Evolutionary conservation across 2,113 vertebrate genomes (phyloP).

Genomic region (Gulo gulo): DNA sequence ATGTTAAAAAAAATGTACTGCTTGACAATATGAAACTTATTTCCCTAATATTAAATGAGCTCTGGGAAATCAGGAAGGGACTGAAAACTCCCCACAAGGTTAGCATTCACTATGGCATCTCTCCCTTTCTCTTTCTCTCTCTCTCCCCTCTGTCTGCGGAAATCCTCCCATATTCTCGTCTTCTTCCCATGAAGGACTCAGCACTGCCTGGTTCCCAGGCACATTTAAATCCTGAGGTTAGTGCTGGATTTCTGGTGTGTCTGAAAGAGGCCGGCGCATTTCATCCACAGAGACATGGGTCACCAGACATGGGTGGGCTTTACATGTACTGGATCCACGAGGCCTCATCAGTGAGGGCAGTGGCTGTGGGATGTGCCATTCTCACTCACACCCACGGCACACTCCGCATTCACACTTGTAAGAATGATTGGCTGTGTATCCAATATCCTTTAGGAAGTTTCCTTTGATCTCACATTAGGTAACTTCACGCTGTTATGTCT

Average conservation of each 20-base stretch:
- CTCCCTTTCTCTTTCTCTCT: not conserved
- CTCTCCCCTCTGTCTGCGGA: not conserved
- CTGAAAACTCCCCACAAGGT: not conserved
- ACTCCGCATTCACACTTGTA: no score
- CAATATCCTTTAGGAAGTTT: not conserved
- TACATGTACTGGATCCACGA: rapidly evolving
- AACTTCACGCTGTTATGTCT: no score
- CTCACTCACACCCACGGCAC: rapidly evolving
- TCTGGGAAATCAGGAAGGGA: not conserved
- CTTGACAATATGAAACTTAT: not conserved
- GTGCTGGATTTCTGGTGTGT: not conserved
- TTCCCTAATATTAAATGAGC: not conserved
- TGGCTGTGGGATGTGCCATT: rapidly evolving
- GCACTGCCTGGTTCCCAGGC: not conserved
- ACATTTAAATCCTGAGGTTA: not conserved
- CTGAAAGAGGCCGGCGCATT: rapidly evolving
- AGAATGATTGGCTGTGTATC: rapidly evolving
- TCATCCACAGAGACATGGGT: not conserved
- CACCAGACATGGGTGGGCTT: no score
- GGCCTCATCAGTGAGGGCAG: no score
- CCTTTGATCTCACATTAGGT: not conserved
- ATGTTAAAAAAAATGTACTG: not conserved
- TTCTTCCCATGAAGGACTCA: not conserved
- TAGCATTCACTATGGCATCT: not conserved
- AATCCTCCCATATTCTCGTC: not conserved